phyloP scores from a whole-genome alignment of 2,888 invertebrate genomes.

The Sicus ferrugineus region DNA sequence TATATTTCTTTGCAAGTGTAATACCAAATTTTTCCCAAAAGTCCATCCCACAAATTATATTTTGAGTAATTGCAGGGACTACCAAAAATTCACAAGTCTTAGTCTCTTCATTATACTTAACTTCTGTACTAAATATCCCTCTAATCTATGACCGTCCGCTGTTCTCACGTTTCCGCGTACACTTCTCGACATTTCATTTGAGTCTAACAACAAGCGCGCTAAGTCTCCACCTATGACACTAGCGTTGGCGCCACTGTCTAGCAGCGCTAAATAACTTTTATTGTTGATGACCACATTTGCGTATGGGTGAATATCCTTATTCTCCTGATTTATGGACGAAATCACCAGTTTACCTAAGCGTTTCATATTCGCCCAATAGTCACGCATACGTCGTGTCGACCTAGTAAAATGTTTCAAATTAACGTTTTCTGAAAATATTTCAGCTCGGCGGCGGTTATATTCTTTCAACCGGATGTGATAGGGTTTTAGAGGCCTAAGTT shows the following conservation, averaged over 20 bases:
- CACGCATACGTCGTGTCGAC: no score
- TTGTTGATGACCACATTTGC: background rate
- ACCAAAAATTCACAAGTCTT: background rate
- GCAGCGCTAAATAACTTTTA: background rate
- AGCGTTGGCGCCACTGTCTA: background rate
- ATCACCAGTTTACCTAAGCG: background rate
- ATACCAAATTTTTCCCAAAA: constrained; percentile 14
- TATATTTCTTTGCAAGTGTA: constrained; percentile 1
- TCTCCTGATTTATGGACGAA: background rate
- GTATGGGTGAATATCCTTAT: no score
- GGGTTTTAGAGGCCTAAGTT: no score
- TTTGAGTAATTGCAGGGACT: background rate
- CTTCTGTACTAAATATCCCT: background rate
- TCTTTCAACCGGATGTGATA: no score
- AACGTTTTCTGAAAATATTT: no score
- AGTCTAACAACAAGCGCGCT: background rate
- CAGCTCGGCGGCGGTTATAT: no score
- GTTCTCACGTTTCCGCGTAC: background rate
- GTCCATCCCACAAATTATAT: constrained; percentile 18
- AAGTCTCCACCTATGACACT: background rate
- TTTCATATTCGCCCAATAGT: background rate
- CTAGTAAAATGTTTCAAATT: no score
- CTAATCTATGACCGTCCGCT: background rate
- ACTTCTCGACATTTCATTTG: background rate
- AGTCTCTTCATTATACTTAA: background rate